Conservation (phyloP, 2,797 vertebrate genomes). For the Nyctibius grandis region DNA sequence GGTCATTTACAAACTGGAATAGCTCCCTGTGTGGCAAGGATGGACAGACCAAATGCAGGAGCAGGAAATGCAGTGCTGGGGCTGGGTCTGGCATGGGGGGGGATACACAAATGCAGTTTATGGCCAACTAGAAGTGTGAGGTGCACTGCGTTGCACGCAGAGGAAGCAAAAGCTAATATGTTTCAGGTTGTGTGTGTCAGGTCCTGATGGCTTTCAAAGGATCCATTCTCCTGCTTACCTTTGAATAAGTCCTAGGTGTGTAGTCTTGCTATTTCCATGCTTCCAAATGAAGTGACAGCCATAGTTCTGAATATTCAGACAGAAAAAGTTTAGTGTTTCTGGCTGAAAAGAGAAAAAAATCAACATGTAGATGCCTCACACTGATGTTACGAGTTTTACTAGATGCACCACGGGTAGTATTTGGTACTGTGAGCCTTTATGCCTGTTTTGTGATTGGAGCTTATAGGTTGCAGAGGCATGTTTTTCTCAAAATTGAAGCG, state of each 20-base stretch:
- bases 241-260: not conserved
- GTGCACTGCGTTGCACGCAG: not conserved
- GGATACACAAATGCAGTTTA: not conserved
- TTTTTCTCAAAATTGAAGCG: not conserved
- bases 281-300: not conserved
- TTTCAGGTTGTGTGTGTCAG: not conserved
- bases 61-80: not conserved
- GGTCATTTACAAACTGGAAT: not conserved
- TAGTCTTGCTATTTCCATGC: not conserved
- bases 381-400: not conserved
- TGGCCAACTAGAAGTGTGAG: not conserved
- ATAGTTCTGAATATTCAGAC: not conserved
- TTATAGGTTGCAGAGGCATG: not conserved
- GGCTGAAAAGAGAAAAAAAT: not conserved
- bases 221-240: not conserved
- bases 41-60: not conserved
- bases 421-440: not conserved
- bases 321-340: not conserved
- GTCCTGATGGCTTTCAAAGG: not conserved
- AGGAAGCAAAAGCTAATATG: not conserved
- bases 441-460: not conserved
- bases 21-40: not conserved
- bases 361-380: not conserved
- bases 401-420: fast-evolving
- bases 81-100: not conserved